A percentile compares a stretch with the other conserved stretches of the same genome.
phyloP scores from a whole-genome alignment of 2,797 vertebrate genomes.

The Pseudopleuronectes americanus region DNA sequence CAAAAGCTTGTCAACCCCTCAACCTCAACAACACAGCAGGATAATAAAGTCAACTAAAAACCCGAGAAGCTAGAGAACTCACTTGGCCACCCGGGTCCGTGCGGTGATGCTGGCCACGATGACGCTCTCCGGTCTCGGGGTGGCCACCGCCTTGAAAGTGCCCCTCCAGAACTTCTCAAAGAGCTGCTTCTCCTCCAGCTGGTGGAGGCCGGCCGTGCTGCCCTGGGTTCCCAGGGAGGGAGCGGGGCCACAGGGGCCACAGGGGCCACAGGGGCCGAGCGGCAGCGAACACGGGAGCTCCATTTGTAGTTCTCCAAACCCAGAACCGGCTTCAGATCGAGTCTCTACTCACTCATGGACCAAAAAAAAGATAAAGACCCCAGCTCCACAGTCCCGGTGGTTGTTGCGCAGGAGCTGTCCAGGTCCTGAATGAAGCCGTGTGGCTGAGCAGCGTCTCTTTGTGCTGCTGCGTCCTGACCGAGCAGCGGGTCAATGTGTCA shows the following conservation, averaged over 20 bases:
- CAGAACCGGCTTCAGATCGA: background rate
- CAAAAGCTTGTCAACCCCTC: background rate
- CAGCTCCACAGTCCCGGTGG: background rate
- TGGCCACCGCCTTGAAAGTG: slow-evolving; percentile 97
- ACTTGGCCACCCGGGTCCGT: slow-evolving; percentile 87
- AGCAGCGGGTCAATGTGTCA: slow-evolving; percentile 70
- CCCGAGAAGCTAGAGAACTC: slow-evolving; percentile 61
- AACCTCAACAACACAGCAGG: background rate
- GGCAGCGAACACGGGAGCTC: slow-evolving; percentile 72
- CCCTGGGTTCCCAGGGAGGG: slow-evolving; percentile 31
- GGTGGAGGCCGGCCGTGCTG: slow-evolving; percentile 80
- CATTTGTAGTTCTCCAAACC: slow-evolving; percentile 48
- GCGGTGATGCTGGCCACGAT: slow-evolving; percentile 95
- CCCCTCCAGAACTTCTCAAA: slow-evolving; percentile 99
- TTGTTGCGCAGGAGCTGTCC: slow-evolving; percentile 81
- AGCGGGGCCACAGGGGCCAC: slow-evolving; percentile 65
- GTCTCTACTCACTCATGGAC: slow-evolving; percentile 42
- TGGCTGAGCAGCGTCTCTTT: slow-evolving; percentile 19
- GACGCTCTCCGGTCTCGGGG: slow-evolving; percentile 92
- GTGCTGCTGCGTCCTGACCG: slow-evolving; percentile 20
- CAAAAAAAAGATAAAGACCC: background rate
- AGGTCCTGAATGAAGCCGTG: slow-evolving; percentile 77
- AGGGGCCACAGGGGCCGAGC: slow-evolving; percentile 54
- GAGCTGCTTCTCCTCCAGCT: slow-evolving; percentile 93
- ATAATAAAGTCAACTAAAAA: background rate